A percentile compares a stretch with the other conserved stretches of the same genome.
phyloP scores from a whole-genome alignment of 1,140 invertebrate species.

The Cepaea nemoralis region DNA sequence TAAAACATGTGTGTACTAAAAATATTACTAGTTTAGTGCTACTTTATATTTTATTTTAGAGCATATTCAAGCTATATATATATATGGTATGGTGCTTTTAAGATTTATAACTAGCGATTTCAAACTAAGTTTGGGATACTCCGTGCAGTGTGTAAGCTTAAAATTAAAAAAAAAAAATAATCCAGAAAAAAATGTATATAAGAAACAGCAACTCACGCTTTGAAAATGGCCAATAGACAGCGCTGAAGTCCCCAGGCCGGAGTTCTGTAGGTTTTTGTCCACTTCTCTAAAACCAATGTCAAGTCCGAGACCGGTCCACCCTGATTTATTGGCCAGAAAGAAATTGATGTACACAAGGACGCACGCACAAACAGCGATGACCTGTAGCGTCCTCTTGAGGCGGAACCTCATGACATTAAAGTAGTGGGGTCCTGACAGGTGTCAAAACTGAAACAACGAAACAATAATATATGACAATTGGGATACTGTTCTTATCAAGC shows the following conservation, averaged over 20 bases:
- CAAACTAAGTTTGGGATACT: no score
- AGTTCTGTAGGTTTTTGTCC: background rate
- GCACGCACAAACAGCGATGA: conserved; percentile 7
- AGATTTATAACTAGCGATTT: no score
- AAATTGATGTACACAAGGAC: conserved; percentile 33
- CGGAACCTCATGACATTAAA: conserved; percentile 34
- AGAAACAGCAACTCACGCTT: background rate
- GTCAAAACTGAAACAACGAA: background rate
- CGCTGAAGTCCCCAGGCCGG: background rate
- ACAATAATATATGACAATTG: background rate
- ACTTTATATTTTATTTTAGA: no score
- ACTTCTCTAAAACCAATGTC: background rate
- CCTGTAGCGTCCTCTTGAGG: conserved; percentile 29
- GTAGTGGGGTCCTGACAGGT: background rate
- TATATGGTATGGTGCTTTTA: no score
- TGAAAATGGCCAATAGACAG: background rate
- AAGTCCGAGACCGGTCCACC: background rate
- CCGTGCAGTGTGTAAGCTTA: no score
- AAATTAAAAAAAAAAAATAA: no score
- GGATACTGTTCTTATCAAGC: no score
- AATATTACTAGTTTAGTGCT: no score
- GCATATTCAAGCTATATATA: no score
- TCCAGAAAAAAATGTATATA: no score
- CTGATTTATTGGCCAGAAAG: conserved; percentile 12
- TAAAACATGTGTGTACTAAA: no score